phyloP scores from a whole-genome alignment of 2,797 vertebrate species.

The Catostomus latipinnis region DNA sequence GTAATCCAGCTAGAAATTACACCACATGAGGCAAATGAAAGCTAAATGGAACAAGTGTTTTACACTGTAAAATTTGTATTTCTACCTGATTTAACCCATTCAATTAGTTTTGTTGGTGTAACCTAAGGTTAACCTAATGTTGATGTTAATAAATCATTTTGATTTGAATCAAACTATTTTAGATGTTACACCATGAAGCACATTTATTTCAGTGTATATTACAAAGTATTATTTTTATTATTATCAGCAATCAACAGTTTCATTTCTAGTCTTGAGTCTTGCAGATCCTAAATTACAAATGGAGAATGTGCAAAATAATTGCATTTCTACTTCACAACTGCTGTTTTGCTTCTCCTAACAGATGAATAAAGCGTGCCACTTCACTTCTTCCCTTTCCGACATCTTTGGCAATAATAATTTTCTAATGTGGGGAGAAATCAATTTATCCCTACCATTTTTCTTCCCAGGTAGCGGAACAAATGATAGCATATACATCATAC shows the following conservation, averaged over 20 bases:
- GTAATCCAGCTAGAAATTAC: slow-evolving; percentile 21
- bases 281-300: slow-evolving; percentile 48
- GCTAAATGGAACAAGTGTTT: background rate
- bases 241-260: slow-evolving; percentile 43
- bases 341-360: slow-evolving; percentile 55
- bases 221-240: slow-evolving; percentile 33
- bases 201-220: background rate
- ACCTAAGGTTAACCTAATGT: too few relatives aligned
- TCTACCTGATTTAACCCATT: too few relatives aligned
- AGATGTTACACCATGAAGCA: too few relatives aligned
- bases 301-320: slow-evolving; percentile 58
- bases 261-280: slow-evolving; percentile 45
- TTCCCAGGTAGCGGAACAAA: slow-evolving; percentile 50
- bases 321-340: slow-evolving; percentile 49
- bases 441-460: slow-evolving; percentile 42
- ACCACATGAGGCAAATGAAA: slow-evolving; percentile 30
- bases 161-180: too few relatives aligned
- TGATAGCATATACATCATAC: slow-evolving; percentile 43
- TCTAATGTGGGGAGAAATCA: slow-evolving; percentile 56
- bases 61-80: too few relatives aligned
- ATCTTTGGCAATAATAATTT: slow-evolving; percentile 58
- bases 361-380: slow-evolving; percentile 57
- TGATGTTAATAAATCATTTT: too few relatives aligned
- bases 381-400: slow-evolving; percentile 37
- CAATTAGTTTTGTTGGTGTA: too few relatives aligned